phyloP scores from a whole-genome alignment of 1,140 invertebrate species.

The Antheraea pernyi region DNA sequence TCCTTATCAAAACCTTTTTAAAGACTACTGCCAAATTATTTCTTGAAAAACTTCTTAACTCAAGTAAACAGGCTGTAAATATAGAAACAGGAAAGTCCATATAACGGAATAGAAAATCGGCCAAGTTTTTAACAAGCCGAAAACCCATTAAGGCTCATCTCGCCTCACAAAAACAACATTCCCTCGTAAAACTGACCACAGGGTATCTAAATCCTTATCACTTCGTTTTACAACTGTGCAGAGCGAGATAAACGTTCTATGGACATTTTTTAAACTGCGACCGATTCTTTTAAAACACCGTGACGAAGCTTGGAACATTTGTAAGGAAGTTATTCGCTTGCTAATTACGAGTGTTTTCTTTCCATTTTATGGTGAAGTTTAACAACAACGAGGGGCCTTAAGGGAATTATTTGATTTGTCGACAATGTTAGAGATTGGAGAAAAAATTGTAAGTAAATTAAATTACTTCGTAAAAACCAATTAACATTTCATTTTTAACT shows the following conservation, averaged over 20 bases:
- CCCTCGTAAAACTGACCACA: not conserved
- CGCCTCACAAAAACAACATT: not conserved
- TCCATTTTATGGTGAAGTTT: too few species aligned
- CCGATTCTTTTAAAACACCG: not conserved
- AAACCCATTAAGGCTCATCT: not conserved
- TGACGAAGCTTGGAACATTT: not conserved
- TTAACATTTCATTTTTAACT: too few species aligned
- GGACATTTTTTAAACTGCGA: not conserved
- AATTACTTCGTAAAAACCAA: too few species aligned
- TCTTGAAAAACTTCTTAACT: not conserved
- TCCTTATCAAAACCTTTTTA: too few species aligned
- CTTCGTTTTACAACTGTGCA: not conserved
- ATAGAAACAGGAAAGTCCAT: not conserved
- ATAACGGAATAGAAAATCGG: not conserved
- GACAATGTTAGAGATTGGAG: too few species aligned
- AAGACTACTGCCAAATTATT: not conserved
- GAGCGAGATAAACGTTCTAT: not conserved
- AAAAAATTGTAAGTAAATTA: too few species aligned
- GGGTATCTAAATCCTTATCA: not conserved
- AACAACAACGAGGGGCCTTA: too few species aligned
- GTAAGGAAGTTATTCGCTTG: not conserved
- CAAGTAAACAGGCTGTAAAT: not conserved
- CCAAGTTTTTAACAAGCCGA: not conserved
- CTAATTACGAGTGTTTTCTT: too few species aligned
- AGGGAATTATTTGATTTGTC: too few species aligned